Evolutionary conservation across 2,888 invertebrate species (phyloP).

Genomic region (Oscheius onirici): DNA sequence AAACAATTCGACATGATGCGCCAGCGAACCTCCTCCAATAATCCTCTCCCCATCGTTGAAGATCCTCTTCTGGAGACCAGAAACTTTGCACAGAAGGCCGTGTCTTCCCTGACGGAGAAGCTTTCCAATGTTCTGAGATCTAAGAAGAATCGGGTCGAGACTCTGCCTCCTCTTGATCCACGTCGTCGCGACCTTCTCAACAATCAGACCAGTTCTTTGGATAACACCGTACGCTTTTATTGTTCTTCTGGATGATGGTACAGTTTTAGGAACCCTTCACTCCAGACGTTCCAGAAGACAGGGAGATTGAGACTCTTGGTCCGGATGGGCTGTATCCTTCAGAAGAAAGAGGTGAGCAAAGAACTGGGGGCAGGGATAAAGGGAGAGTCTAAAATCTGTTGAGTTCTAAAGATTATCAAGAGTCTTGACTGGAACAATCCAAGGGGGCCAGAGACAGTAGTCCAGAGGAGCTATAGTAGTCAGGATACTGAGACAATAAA

Average conservation of each 20-base stretch:
- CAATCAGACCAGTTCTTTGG: slow-evolving; percentile 3
- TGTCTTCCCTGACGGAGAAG: slow-evolving; percentile 11
- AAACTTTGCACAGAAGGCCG: slow-evolving; percentile 12
- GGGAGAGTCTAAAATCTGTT: not conserved
- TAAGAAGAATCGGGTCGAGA: slow-evolving; percentile 21
- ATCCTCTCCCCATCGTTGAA: not conserved
- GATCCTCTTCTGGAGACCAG: not conserved
- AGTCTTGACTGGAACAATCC: too few relatives aligned
- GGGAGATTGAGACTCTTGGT: slow-evolving; percentile 12
- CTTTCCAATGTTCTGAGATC: slow-evolving; percentile 7
- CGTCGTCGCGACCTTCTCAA: not conserved
- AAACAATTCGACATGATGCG: slow-evolving; percentile 23
- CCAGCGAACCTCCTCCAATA: slow-evolving; percentile 12
- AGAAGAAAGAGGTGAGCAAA: slow-evolving; percentile 14
- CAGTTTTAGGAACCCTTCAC: slow-evolving; percentile 9
- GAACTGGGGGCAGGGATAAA: not conserved
- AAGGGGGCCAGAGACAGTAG: too few relatives aligned
- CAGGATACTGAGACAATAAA: too few relatives aligned
- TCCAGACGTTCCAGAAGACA: not conserved
- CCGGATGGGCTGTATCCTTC: slow-evolving; percentile 26
- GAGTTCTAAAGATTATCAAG: too few relatives aligned
- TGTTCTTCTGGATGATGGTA: not conserved
- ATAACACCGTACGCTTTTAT: not conserved
- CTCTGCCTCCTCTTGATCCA: slow-evolving; percentile 16
- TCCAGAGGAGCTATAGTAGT: too few relatives aligned